Evolutionary conservation across 64 coral and sea anemone genomes (phyloP), one percentile per base, ranked within the genome.

Genomic region (Pocillopora verrucosa): DNA sequence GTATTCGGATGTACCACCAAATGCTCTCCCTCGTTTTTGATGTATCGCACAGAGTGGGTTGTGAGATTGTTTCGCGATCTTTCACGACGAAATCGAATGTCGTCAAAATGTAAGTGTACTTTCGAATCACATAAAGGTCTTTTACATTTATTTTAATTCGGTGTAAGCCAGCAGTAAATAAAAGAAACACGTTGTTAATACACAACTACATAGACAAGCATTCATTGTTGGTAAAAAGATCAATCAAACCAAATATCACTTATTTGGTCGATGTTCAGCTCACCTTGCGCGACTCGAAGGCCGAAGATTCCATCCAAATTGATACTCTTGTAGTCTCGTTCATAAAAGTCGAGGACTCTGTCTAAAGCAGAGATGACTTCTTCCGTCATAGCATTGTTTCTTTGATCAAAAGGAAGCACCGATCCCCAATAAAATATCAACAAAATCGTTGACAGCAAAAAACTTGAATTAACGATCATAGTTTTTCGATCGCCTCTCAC

Each of bases 271-370:
- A 74, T 36, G 34, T 24, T 20, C 58, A 16, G 11, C 65, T 91
- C 79, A 97, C 95, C 95, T 97, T 97, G 77, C 19, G 91, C 87
- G 3, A 97, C 91, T 61, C 95, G 88, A 7, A 97, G 59, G 58
- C 95, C 95, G 84, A 89, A 97, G 57, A 97, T 90, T 9, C 95
- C 95, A 97, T 97, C 95, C 63, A 97, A 82, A 51, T 93, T 97
- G 17, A 97, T 37, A 36, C 87, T 80, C 78, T 76, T 92, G 72
- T 88, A 91, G 14, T 90, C 65, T 37, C 64, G 58, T 3, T 87
- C 75, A 38, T 82, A 97, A 82, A 97, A 97, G 30, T 69, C 36
- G 56, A 87, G 78, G 26, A 79, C 83, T 20, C 82, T 97, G 16
- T 90, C 80, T 76, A 97, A 82, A 83, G 95, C 83, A 13, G 13